A percentile compares a stretch with the other conserved stretches of the same genome.
Conservation (phyloP, 2,797 vertebrate genomes). For the Peromyscus attwateri region DNA sequence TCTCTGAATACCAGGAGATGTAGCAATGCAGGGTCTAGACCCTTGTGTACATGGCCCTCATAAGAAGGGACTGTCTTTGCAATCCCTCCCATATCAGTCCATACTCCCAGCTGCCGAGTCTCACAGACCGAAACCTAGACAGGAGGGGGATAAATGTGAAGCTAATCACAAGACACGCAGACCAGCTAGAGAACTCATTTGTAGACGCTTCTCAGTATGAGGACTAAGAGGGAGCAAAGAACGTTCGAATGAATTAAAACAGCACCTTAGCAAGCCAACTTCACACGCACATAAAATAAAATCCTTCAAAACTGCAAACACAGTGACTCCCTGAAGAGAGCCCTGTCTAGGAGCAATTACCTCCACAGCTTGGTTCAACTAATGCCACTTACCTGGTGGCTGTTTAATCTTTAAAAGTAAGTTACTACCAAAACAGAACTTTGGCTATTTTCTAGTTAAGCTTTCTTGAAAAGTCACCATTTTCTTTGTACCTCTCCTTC, state of each 20-base stretch:
- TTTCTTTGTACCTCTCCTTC: not conserved
- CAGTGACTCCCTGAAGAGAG: constrained; percentile 2
- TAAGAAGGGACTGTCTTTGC: not conserved
- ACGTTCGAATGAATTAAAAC: constrained; percentile 30
- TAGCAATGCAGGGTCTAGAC: not conserved
- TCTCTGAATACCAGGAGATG: not conserved
- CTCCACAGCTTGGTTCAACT: not conserved
- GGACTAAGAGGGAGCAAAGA: constrained; percentile 6
- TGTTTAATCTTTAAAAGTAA: constrained; percentile 58
- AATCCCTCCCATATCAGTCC: accelerated
- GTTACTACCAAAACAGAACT: constrained; percentile 60
- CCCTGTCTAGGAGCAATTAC: constrained; percentile 27
- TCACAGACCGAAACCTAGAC: not conserved
- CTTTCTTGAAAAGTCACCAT: not conserved
- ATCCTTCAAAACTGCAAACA: constrained; percentile 23
- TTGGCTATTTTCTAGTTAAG: constrained; percentile 43
- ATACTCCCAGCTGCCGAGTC: not conserved
- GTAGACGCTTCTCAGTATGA: constrained; percentile 18
- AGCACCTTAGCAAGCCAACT: not conserved
- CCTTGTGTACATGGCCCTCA: accelerated
- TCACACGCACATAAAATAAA: constrained; percentile 18
- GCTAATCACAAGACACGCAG: not conserved
- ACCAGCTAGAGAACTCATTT: not conserved
- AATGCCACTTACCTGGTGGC: not conserved
- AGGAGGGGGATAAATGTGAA: not conserved